These are phyloP conservation scores for Leptobrachium ailaonicum DNA, from an alignment of 2,113 vertebrate species.

Conservation along the genomic window DNA sequence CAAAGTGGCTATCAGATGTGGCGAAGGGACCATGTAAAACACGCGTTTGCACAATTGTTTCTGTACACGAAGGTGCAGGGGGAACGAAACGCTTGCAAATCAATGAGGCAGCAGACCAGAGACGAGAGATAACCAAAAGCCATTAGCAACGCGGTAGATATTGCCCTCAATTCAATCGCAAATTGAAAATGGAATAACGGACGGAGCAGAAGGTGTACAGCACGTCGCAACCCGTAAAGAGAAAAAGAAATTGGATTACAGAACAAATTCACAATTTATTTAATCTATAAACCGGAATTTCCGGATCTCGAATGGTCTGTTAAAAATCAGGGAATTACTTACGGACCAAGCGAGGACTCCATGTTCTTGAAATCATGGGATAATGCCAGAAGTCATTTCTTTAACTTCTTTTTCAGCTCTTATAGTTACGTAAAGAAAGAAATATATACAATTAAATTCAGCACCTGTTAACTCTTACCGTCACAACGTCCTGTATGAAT, in stretches of 20 bases:
- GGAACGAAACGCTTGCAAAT: constrained; percentile 14
- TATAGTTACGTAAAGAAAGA: too few relatives aligned
- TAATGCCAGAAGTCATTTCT: too few relatives aligned
- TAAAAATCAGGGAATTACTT: too few relatives aligned
- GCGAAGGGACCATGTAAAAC: neutral
- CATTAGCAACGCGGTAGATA: neutral
- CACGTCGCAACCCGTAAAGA: neutral
- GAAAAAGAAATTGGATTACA: neutral
- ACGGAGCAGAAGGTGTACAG: neutral
- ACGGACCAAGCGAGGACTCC: too few relatives aligned
- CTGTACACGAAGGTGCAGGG: neutral
- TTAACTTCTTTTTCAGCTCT: too few relatives aligned
- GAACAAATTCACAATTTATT: neutral
- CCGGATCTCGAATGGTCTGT: too few relatives aligned
- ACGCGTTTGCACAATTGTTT: neutral
- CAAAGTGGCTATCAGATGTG: neutral
- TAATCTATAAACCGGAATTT: too few relatives aligned
- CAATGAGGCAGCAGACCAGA: constrained; percentile 14
- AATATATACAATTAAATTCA: too few relatives aligned
- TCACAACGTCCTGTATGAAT: too few relatives aligned
- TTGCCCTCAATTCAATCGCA: neutral
- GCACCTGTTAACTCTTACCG: too few relatives aligned
- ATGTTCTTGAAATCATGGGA: too few relatives aligned
- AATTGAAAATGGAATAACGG: constrained; percentile 9
- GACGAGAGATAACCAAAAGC: constrained; percentile 6